Base-by-base conservation (phyloP, 1,140 invertebrate species). In the Drosophila pachea region DNA sequence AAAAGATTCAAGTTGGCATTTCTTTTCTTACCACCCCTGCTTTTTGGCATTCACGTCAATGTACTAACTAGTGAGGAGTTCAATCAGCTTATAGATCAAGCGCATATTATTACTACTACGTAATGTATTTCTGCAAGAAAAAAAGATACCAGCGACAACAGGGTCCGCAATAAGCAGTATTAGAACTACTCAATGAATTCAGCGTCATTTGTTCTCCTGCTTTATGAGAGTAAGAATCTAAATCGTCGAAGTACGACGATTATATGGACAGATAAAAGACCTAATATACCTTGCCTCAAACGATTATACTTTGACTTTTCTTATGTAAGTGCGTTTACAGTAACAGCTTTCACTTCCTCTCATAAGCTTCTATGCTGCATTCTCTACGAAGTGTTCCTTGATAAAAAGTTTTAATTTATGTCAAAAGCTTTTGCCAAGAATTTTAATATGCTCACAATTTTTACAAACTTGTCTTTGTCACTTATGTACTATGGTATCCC, bases 361-460 rank as follows among this genome's bases (percentile, higher is more conserved):
- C 50, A 31, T 56, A 36, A 45, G 47, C 35, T 50, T 22, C 43
- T 35, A 14, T 43, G 43, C 31, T 31, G 49, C 38, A 49, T 33
- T 50, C 14, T 68, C 32, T 29, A 22, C 45, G 22, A 29, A 64
- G 47, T 53, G 35, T 43, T 54, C 72, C 52, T 61, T 75, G 59
- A 68, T 55, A 86, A 79, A 74, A 84, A 84, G 76, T 87, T 87
- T 87, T 87, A 87, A 87, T 87, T 87, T 88, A 88, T 87, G 86
- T 86, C 86, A 87, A 87, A 87, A 87, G 86, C 86, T 87, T 78
- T 86, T 79, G 63, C 70, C 67, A 88, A 88, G 79, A 87, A 87
- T 87, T 87, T 87, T 87, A 87, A 87, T 87, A 87, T 87, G 81
- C 86, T 77, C 74, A 77, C 64, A 84, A 86, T 86, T 84, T 86